Evolutionary conservation across 2,888 invertebrate genomes (phyloP), one percentile per base, ranked within the genome.

Genomic region (Yponomeuta malinellus): DNA sequence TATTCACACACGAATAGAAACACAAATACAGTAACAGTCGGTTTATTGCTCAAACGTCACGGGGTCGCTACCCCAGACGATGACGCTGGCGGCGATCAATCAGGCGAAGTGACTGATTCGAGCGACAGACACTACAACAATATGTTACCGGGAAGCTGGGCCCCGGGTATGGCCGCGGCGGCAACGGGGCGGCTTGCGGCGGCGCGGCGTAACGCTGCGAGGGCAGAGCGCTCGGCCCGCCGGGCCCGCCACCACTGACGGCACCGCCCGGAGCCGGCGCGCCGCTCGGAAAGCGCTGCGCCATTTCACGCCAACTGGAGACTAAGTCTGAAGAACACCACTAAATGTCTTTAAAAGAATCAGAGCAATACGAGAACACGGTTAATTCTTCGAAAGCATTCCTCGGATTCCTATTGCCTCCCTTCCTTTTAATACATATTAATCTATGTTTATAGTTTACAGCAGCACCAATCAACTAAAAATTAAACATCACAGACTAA

Each of bases 91-190:
- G 43, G 9, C 2, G 43, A 8, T 43, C 43, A 6, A 43, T 5
- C 43, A 43, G 1, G 4, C 2, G 2, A 43, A 43, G 43, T 43
- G 43, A 43, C 9, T 8, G 43, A 43, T 43, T 9, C 8, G 43
- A 8, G 43, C 43, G 43, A 43, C 2, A 31, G 66, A 3, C 10
- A 15, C 37, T 12, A 37, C 2, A 10, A 33, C 1, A 1, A 66
- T 12, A 81, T 5, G 93, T 93, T 92, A 97, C 97, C 80, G 96
- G 95, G 87, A 96, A 97, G 83, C 93, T 95, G 74, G 95, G 95
- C 68, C 94, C 94, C 10, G 95, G 93, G 83, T 96, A 96, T 69
- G 95, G 95, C 31, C 96, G 88, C 71, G 95, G 95, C 69, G 94
- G 93, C 95, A 94, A 70, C 33, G 94, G 94, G 66, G 94, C 94